Evolutionary conservation across 2,113 vertebrate species (phyloP), one percentile per base, ranked within the genome.

Genomic region (Paramisgurnus dabryanus): DNA sequence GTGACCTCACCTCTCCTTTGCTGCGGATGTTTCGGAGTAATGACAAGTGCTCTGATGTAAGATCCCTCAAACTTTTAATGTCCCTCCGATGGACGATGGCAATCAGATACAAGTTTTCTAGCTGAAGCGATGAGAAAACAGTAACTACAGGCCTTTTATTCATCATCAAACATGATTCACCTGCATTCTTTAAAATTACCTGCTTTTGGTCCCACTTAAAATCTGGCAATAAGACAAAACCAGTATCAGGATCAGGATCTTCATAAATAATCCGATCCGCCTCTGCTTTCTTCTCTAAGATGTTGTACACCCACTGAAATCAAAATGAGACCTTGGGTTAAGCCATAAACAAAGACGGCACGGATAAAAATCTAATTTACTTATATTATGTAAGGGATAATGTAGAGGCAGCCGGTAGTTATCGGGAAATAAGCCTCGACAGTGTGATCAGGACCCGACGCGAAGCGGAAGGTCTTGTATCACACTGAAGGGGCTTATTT

Each of bases 181-280:
- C 11, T 6, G 15, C 15, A 11, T 47, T 75, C 87, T 12, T 4
- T 12, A 15, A 34, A 15, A 22, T 61, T 80, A 98, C 98, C 95
- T 99, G 97, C 87, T 94, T 96, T 80, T 97, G 96, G 88, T 98
- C 93, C 98, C 98, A 99, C 87, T 98, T 99, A 18, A 98, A 93
- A 87, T 99, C 97, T 0, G 98, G 98, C 13, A 98, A 91, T 3
- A 99, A 93, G 55, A 99, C 85, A 82, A 99, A 99, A 34, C 98
- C 98, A 0, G 90, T 7, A 0, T 84, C 12, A 0, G 92, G 92
- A 81, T 98, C 95, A 0, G 95, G 93, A 85, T 99, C 96, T 88
- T 99, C 97, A 34, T 90, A 95, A 80, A 98, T 39, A 0, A 99
- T 94, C 71, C 94, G 88, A 7, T 98, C 95, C 0, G 91, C 92